Conservation (phyloP, 1,140 invertebrate species). For the Calosoma granatense region DNA sequence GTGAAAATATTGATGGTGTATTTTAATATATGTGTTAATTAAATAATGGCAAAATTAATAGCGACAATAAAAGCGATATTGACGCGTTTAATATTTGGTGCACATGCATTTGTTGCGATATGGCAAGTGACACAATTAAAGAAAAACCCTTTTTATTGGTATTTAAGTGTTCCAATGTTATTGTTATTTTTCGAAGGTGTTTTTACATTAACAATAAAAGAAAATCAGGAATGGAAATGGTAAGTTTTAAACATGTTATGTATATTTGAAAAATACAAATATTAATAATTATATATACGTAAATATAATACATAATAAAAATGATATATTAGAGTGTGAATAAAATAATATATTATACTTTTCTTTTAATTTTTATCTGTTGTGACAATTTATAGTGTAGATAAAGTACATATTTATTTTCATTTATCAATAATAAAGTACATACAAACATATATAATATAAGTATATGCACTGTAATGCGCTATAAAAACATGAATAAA, state of each 20-base stretch:
- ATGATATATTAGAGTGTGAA: no score
- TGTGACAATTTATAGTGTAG: no score
- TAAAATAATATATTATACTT: no score
- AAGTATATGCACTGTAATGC: no score
- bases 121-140: constrained; percentile 72
- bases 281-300: neutral
- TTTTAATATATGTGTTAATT: constrained; percentile 6
- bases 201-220: constrained; percentile 73
- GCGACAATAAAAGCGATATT: constrained; percentile 72
- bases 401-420: no score
- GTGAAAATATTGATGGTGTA: no score
- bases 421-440: no score
- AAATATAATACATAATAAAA: no score
- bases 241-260: constrained; percentile 36
- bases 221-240: constrained; percentile 82
- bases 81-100: constrained; percentile 66
- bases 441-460: neutral
- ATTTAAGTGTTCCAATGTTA: constrained; percentile 61
- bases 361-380: no score
- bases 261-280: constrained; percentile 6
- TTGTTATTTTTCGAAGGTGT: constrained; percentile 70
- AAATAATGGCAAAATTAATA: constrained; percentile 56
- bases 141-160: constrained; percentile 61
- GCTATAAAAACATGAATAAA: no score
- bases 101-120: constrained; percentile 67